Percentiles rank a stretch among this genome's conserved stretches.
Conservation (phyloP, 2,888 invertebrate species). For the Melanostoma scalare region DNA sequence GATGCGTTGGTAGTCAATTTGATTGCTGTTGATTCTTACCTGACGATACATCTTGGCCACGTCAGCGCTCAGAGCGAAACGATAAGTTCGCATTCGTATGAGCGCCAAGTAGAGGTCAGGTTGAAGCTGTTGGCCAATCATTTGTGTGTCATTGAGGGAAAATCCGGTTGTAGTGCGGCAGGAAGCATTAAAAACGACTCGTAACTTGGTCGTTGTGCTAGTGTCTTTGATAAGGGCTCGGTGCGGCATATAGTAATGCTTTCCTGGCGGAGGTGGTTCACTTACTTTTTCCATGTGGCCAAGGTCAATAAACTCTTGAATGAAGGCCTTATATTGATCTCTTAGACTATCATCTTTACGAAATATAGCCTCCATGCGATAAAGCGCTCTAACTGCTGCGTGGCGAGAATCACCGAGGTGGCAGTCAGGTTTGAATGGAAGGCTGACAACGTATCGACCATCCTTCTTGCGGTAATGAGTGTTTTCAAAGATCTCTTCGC, state of each 20-base stretch:
- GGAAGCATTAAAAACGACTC: conserved; percentile 47
- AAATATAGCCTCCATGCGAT: conserved; percentile 13
- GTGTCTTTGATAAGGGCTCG: conserved; percentile 38
- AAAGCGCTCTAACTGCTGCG: conserved; percentile 16
- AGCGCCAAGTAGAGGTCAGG: background rate
- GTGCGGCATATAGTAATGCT: conserved; percentile 40
- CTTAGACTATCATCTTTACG: conserved; percentile 8
- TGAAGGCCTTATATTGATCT: conserved; percentile 20
- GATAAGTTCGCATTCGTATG: background rate
- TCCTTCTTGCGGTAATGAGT: conserved; percentile 17
- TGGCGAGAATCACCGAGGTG: conserved; percentile 18
- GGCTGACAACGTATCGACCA: conserved; percentile 26
- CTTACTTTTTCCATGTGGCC: conserved; percentile 31
- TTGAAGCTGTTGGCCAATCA: too few species aligned
- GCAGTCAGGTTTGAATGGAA: conserved; percentile 22
- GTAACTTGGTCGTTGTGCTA: conserved; percentile 38
- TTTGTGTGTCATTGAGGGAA: too few species aligned
- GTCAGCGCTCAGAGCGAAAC: background rate
- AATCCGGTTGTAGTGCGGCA: background rate
- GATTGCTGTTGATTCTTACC: background rate
- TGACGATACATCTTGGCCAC: background rate
- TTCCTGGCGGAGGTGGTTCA: conserved; percentile 4
- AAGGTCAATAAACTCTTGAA: conserved; percentile 39
- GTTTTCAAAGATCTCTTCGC: conserved; percentile 26
- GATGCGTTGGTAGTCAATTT: conserved; percentile 37